Evolutionary conservation across 2,113 vertebrate genomes (phyloP).

Genomic region (Rhineura floridana): DNA sequence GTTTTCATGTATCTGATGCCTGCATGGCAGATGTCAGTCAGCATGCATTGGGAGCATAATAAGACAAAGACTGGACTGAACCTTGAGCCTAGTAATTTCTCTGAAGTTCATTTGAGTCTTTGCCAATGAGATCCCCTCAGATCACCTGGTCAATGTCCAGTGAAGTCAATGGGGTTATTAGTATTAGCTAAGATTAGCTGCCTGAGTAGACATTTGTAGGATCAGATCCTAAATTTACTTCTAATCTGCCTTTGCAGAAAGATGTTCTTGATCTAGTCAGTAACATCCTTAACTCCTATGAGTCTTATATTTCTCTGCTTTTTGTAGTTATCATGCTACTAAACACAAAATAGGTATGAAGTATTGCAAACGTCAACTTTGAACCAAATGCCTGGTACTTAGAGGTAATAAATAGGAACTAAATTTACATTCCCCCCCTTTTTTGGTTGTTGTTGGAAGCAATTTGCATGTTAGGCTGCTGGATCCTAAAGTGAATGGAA

Average conservation of each 20-base stretch:
- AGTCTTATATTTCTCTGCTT: constrained; percentile 32
- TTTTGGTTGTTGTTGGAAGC: constrained; percentile 48
- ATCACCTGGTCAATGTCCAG: constrained; percentile 5
- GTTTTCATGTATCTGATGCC: not conserved
- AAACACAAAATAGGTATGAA: not conserved
- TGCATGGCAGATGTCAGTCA: constrained; percentile 17
- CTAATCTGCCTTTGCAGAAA: constrained; percentile 31
- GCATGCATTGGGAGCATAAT: not conserved
- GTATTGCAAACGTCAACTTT: constrained; percentile 38
- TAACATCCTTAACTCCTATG: not conserved
- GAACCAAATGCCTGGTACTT: constrained; percentile 54
- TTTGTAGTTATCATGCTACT: not conserved
- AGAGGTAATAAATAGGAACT: constrained; percentile 64
- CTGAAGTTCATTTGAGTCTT: constrained; percentile 20
- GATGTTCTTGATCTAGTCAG: constrained; percentile 3
- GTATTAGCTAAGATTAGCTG: constrained; percentile 25
- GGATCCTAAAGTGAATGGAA: constrained; percentile 69
- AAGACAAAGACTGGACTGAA: not conserved
- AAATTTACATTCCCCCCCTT: constrained; percentile 59
- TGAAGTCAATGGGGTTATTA: constrained; percentile 32
- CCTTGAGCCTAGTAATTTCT: not conserved
- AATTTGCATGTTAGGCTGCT: constrained; percentile 70
- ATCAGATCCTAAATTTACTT: constrained; percentile 16
- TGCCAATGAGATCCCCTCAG: constrained; percentile 33
- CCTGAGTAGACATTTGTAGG: constrained; percentile 25